Base-by-base conservation (phyloP, 2,888 invertebrate genomes). In the Autographa gamma region DNA sequence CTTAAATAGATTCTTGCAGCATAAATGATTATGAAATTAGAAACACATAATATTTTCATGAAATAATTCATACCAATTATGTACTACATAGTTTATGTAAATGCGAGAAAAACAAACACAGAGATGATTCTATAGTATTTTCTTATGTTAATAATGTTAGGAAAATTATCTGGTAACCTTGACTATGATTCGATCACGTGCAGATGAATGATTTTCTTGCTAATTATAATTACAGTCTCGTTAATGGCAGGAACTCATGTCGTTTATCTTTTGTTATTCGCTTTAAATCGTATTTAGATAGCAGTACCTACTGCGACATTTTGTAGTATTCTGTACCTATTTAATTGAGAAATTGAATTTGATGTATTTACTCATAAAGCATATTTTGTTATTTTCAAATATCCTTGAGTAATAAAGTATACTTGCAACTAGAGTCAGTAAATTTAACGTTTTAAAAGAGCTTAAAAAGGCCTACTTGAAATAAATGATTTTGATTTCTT, bases 201-300 rank as follows among this genome's bases (percentile, higher is more conserved):
- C 19, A 56, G 54, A 56, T 56, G 11, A 56, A 56, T 56, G 54
- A 19, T 54, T 54, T 56, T 56, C 19, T 62, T 19, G 62, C 25
- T 38, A 62, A 62, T 62, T 41, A 62, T 34, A 19, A 43, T 25
- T 14, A 62, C 8, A 25, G 38, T 62, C 38, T 62, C 25, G n/a
- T 60, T 60, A 60, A 38, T 32, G 34, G 38, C 19, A 56, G 54
- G 48, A 25, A 56, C 54, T 56, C 54, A 56, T 56, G 19, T 11
- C 19, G 19, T 19, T 56, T 56, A 25, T 56, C 54, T 56, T 19
- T 54, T 56, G 25, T 56, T 48, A 48, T 48, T 48, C 48, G 48
- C 25, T 56, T 25, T 56, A 25, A 8, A 6, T 13, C 11, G 13
- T 19, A 25, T 13, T 4, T 38, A 9, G 6, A 6, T 34, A 3